Evolutionary conservation across 53 echinoderm and acorn worm genomes (phyloP).

Genomic region (Luidia sarsii): DNA sequence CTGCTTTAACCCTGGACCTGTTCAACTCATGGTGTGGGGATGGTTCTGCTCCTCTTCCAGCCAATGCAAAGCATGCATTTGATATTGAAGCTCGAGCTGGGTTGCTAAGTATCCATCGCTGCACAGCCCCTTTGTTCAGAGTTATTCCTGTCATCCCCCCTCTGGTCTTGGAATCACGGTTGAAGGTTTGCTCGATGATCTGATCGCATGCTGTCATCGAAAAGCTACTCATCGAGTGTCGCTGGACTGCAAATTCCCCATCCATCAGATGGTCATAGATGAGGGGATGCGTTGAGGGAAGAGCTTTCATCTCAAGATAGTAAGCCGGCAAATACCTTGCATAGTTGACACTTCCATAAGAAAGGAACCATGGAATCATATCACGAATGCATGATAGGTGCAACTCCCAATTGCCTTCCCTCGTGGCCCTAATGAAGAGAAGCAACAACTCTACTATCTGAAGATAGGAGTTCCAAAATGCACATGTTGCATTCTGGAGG

Average conservation of each 20-base stretch:
- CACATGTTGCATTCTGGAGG: slow-evolving; percentile 13
- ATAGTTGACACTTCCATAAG: slow-evolving; percentile 62
- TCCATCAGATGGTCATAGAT: slow-evolving; percentile 30
- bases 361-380: slow-evolving; percentile 74
- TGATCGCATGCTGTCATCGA: slow-evolving; percentile 17
- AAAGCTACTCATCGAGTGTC: background rate
- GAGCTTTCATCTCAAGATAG: slow-evolving; percentile 65
- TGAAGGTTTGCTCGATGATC: slow-evolving; percentile 35
- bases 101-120: slow-evolving; percentile 57
- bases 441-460: slow-evolving; percentile 32
- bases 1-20: background rate
- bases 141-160: slow-evolving; percentile 69
- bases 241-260: slow-evolving; percentile 54
- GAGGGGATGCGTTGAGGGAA: slow-evolving; percentile 44
- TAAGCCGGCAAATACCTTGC: slow-evolving; percentile 63
- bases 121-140: slow-evolving; percentile 58
- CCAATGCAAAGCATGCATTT: background rate
- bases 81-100: slow-evolving; percentile 25
- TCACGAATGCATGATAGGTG: slow-evolving; percentile 53
- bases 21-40: slow-evolving; percentile 14
- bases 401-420: slow-evolving; percentile 43
- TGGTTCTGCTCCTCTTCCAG: background rate
- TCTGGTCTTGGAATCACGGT: slow-evolving; percentile 54
- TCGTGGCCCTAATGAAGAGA: slow-evolving; percentile 26
- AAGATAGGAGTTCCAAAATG: slow-evolving; percentile 39